Base-by-base conservation (phyloP, 1,140 invertebrate species). In the Charaxes varanes region DNA sequence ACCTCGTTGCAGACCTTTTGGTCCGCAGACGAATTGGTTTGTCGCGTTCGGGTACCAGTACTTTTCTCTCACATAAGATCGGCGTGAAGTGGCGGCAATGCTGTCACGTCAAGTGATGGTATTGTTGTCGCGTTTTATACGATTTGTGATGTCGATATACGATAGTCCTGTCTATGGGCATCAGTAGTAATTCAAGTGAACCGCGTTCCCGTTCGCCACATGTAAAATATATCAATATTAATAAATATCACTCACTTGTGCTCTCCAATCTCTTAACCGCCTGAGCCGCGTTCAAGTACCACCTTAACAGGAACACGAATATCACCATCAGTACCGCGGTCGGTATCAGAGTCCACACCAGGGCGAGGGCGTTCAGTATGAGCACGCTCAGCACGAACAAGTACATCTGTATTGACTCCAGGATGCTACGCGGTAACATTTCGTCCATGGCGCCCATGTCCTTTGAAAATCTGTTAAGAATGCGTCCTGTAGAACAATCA, bases 231-330 rank as follows among this genome's bases (percentile, higher is more conserved):
- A 3, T 8, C 4, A 7, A 24, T 8, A 8, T 1, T 24, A 10
- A 24, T 24, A 24, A 4, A 8, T 8, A 4, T 14, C 42, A 73
- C 79, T 86, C 83, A 93, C 92, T 89, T 24, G 90, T 91, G 61
- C 92, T 92, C 77, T 97, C 94, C 21, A 97, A 82, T 44, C 94
- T 87, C 70, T 96, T 96, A 1, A 96, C 80, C 65, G 91, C 90
- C 58, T 94, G 87, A 0, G 93, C 92, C 0, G 93, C 93, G 8
- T 86, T 83, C 15, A 97, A 71, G 64, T 95, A 97, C 64, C 94
- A 87, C 48, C 82, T 86, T 37, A 93, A 66, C 17, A 95, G 83
- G 12, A 90, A 71, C 33, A 89, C 71, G 65, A 93, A 95, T 2
- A 93, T 51, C 0, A 89, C 34, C 8, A 87, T 72, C 3, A 96